Evolutionary conservation across 1,140 invertebrate genomes (phyloP), one percentile per base, ranked within the genome.

Genomic region (Lasaia peninsularis): DNA sequence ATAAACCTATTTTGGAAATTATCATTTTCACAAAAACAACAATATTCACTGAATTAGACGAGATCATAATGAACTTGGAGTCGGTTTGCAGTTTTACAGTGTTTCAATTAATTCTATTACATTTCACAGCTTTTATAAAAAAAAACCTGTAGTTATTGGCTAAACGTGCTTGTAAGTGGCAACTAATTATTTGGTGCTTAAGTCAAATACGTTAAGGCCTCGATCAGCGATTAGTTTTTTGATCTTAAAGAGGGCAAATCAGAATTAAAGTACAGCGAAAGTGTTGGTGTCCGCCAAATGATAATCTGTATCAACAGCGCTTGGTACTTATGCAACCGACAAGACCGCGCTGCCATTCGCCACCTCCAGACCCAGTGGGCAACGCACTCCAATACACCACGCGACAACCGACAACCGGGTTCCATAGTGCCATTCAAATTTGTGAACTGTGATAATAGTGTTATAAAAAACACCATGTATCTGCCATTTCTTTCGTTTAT

Each of bases 271-370:
- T 71, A 73, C 67, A 82, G 84, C 78, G 84, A 87, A 87, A 87
- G 84, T 87, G 68, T 67, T 77, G 62, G 78, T 83, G 84, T 83
- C 84, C 82, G 79, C 80, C 82, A 87, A 87, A 87, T 86, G 79
- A 83, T 88, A 84, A 84, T 86, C 82, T 84, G 78, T 86, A 83
- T 84, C 75, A 82, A 76, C 70, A 76, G 67, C 64, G 62, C 64
- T 60, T 60, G 63, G 71, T 80, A 76, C 76, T 88, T 86, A 88
- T 86, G 84, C 84, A 88, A 88, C 70, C 58, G 58, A 56, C 71
- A 57, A 62, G 67, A 68, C 64, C 57, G 64, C 52, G 60, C 61
- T 71, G 66, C 65, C 75, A 73, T 69, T 77, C 72, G 75, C 73
- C 71, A 65, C 69, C 73, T 67, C 59, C 69, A 69, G 70, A 62